A percentile compares a stretch with the other conserved stretches of the same genome.
These are phyloP conservation scores for Hippopotamus amphibius DNA, from an alignment of 2,113 vertebrate genomes.

Conservation along the genomic window DNA sequence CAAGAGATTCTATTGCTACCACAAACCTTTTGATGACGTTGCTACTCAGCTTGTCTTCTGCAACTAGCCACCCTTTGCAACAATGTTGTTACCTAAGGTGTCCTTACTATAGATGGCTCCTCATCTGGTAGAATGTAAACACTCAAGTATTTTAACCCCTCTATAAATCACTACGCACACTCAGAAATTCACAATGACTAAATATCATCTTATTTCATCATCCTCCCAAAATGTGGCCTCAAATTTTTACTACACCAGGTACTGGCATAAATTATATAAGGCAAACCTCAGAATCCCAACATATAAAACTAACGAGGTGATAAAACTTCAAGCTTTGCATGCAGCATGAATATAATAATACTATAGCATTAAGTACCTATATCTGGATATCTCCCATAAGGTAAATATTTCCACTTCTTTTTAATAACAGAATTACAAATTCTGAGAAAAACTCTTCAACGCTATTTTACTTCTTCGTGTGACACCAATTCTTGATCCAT, in stretches of 20 bases:
- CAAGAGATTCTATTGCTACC: not conserved
- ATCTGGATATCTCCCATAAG: not conserved
- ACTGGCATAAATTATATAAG: not conserved
- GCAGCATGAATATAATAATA: not conserved
- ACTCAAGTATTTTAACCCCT: not conserved
- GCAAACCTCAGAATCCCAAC: not conserved
- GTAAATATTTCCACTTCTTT: constrained; percentile 18
- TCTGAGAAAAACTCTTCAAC: not conserved
- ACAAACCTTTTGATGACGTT: not conserved
- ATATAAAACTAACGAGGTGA: not conserved
- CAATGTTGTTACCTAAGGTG: not conserved
- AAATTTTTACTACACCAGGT: not conserved
- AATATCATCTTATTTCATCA: not conserved
- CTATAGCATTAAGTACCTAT: not conserved
- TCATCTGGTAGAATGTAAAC: not conserved
- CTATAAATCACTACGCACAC: not conserved
- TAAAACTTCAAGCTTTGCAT: not conserved
- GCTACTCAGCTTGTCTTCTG: not conserved
- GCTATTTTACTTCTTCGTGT: not conserved
- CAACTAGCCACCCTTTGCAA: not conserved
- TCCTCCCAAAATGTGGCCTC: not conserved
- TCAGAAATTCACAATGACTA: not conserved
- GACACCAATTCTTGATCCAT: not conserved
- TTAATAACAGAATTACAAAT: not conserved
- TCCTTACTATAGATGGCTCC: not conserved